These are phyloP conservation scores for Conus betulinus DNA, from an alignment of 1,140 invertebrate genomes.

Conservation along the genomic window DNA sequence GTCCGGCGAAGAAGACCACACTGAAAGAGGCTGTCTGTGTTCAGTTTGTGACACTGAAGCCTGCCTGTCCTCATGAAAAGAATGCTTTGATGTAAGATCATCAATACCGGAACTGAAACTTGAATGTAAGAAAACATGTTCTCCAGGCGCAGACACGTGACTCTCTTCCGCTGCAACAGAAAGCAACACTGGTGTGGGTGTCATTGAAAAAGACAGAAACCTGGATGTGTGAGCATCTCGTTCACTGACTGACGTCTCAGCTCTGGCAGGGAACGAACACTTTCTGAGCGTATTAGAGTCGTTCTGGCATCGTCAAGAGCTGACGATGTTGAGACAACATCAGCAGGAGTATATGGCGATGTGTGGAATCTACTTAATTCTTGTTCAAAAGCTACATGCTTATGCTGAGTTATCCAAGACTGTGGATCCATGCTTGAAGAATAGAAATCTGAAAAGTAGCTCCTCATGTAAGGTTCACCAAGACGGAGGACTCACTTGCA, in stretches of 20 bases:
- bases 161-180: background rate
- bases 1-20: background rate
- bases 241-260: background rate
- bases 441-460: background rate
- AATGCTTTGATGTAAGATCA: background rate
- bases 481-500: background rate
- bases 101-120: background rate
- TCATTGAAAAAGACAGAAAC: background rate
- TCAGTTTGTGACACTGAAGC: background rate
- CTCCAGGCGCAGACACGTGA: background rate
- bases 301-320: background rate
- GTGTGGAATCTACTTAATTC: background rate
- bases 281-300: background rate
- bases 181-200: background rate
- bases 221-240: background rate
- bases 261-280: background rate
- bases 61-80: background rate
- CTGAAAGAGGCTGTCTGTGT: background rate
- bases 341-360: background rate
- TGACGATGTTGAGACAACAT: background rate
- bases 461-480: background rate
- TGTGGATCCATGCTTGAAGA: background rate
- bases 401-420: background rate
- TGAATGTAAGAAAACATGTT: background rate
- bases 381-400: background rate